Conservation (phyloP, 2,113 vertebrate species). For the Nettapus auritus region DNA sequence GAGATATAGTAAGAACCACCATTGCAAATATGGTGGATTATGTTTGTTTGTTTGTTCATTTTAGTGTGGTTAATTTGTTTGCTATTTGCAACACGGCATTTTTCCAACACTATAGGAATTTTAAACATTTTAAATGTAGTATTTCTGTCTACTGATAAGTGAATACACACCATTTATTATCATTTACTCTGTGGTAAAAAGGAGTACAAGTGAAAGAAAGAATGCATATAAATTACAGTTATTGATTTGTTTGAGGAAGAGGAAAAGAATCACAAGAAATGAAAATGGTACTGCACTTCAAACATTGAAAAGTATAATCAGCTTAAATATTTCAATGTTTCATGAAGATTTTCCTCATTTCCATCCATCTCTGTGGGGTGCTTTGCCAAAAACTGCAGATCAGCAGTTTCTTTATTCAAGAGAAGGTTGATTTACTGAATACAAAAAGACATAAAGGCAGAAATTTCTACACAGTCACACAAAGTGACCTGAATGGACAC, state of each 20-base stretch:
- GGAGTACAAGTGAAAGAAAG: neutral
- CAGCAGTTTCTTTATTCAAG: neutral
- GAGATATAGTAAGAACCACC: neutral
- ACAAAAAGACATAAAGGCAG: neutral
- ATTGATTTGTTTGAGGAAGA: neutral
- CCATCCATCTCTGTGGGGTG: neutral
- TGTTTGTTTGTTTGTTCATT: neutral
- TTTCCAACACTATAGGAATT: neutral
- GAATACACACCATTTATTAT: neutral
- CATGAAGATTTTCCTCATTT: neutral
- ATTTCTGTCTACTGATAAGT: neutral
- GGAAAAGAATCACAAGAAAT: neutral
- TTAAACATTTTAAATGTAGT: neutral
- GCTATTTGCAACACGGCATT: neutral
- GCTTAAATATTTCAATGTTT: neutral
- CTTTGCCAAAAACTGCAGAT: neutral
- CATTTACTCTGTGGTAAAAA: neutral
- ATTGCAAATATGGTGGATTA: neutral
- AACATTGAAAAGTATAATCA: neutral
- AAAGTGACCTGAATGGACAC: neutral
- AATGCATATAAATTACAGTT: neutral
- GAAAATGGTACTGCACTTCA: neutral
- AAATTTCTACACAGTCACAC: neutral
- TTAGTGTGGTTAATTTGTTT: neutral
- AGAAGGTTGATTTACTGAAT: neutral